Evolutionary conservation across 2,888 invertebrate species (phyloP), one percentile per base, ranked within the genome.

Genomic region (Exephanes ischioxanthus): DNA sequence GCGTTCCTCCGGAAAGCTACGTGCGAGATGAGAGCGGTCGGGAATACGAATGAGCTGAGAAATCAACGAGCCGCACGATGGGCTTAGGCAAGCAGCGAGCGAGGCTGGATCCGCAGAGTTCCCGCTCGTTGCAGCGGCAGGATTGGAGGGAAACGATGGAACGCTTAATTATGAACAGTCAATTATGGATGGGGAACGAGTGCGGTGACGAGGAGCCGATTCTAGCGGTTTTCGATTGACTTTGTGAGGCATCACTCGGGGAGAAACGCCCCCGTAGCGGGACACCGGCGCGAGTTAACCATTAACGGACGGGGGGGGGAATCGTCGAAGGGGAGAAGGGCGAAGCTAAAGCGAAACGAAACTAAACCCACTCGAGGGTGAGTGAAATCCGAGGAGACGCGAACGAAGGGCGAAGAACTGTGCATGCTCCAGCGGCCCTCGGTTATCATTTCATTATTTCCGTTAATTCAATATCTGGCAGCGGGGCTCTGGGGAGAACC

Each of bases 361-460:
- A 72, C 67, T n/a, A 26, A 76, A 80, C 58, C 61, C 63, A 81
- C 71, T 76, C 73, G 33, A 51, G 71, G 61, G 71, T 72, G 85
- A 82, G 76, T 76, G 82, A 76, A 82, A 85, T 80, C 67, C 33
- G 66, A 67, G 71, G 66, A 26, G 75, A 78, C 78, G 77, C 53
- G 79, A 79, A 82, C 53, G 70, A 66, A 63, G 67, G 72, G 79
- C 67, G 48, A 73, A 70, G 68, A 73, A 55, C 45, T 37, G 55
- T 78, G 51, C 71, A 77, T 68, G 84, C 55, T 80, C 66, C 70
- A 80, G 71, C 87, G 87, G 87, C 87, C 87, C 86, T 89, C 88
- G 90, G 90, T 92, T 91, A 93, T 93, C 91, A 90, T 92, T 92
- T 90, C 91, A 92, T 93, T 92, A 93, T 92, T 93, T 92, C 90